Evolutionary conservation across 30 jellyfish, hydroid and myxozoan genomes (phyloP), one percentile per base, ranked within the genome.

Genomic region (Turritopsis rubra): DNA sequence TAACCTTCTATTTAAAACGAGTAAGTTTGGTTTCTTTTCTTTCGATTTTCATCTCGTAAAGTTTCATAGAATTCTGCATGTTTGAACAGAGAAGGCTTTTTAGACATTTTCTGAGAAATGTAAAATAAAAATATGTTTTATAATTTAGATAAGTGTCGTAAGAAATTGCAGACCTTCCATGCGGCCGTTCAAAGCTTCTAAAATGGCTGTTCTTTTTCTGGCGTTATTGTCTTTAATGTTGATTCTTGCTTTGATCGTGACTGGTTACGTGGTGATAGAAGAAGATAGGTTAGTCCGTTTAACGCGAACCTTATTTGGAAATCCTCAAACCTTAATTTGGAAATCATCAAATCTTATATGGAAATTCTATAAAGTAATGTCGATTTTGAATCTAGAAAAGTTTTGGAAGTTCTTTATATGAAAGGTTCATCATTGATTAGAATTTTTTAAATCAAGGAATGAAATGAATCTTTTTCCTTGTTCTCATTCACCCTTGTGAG

Each of bases 111-210:
- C n/a, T n/a, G n/a, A n/a, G n/a, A n/a, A n/a, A n/a, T n/a, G n/a
- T n/a, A n/a, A n/a, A n/a, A n/a, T n/a, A n/a, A n/a, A n/a, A n/a
- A n/a, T n/a, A n/a, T n/a, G 60, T 41, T 41, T 41, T 41, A 41
- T 41, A 13, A 3, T 41, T 21, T 66, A 93, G 98, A 75, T 66
- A 83, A 93, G 98, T 71, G 94, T 93, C n/a, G 29, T 85, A 53
- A 85, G 96, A 73, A 93, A 93, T 72, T 93, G 98, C 70, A 90
- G 96, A 28, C 90, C 96, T 0, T 83, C 98, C 29, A 85, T 85
- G 94, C 96, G 98, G 23, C 98, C 98, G 19, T 93, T 93, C 88
- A 88, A 85, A 75, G 98, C 98, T 16, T 72, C 96, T 18, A 81
- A 81, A 66, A 93, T 93, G 98, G 82, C 75, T 27, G 82, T 93